Evolutionary conservation across 2,888 invertebrate genomes (phyloP), one percentile per base, ranked within the genome.

Genomic region (Protonemura montana): DNA sequence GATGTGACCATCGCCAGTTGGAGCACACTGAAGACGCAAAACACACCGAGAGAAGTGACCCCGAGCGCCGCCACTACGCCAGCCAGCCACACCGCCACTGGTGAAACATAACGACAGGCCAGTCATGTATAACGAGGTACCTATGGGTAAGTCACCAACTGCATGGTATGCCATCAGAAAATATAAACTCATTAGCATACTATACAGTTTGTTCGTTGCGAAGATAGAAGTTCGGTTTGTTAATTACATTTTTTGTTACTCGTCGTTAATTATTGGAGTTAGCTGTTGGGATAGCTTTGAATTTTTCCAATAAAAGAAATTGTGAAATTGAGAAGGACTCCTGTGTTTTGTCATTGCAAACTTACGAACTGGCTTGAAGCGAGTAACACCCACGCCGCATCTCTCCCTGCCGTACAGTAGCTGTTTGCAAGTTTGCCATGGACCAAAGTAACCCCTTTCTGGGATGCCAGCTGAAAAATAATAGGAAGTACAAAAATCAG

Each of bases 1-100:
- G 97, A 97, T 85, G 96, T 95, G 90, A 97, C 95, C 97, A 97
- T 97, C 88, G 97, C 96, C 89, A 97, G 93, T 91, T 97, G 97
- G 88, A 97, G 93, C 88, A 97, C 94, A 85, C 97, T 95, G 87
- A 97, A 92, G 87, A 96, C 92, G 91, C 96, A 96, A 92, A 96
- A 96, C 86, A 96, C 92, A 80, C 95, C 97, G 88, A 97, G 93
- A 85, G 95, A 92, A 0, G 94, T 92, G 80, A 96, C 95, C 85
- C 96, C 96, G 86, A 95, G 92, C n/a, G 95, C 94, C 6, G 95
- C 97, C 88, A 96, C 94, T 88, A 97, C 92, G 85, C 97, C 97
- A 85, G 97, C 96, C 89, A 96, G 94, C 93, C 95, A 95, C 87
- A 97, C 96, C 78, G 95, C 95, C 91, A 95, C 97, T 97, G 93